These are phyloP conservation scores for Rhodinocichla rosea DNA, from an alignment of 2,113 vertebrate genomes.

Conservation along the genomic window DNA sequence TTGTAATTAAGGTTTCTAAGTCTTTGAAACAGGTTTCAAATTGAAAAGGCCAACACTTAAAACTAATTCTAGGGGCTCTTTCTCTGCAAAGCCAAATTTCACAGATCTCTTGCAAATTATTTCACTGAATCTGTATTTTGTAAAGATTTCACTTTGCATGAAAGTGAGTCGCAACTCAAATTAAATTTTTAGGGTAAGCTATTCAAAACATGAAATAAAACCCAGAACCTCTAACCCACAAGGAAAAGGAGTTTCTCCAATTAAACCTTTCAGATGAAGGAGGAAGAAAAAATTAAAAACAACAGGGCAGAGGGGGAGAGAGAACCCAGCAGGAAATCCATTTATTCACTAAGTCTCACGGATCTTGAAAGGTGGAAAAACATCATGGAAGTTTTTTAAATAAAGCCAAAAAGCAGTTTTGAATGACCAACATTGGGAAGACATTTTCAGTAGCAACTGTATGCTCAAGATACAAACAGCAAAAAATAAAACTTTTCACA, in stretches of 20 bases:
- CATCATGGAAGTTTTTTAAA: not conserved
- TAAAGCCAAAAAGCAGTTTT: not conserved
- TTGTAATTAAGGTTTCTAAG: not conserved
- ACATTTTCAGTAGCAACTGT: not conserved
- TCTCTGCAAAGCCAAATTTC: not conserved
- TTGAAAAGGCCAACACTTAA: not conserved
- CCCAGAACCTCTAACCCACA: not conserved
- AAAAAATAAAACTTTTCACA: not conserved
- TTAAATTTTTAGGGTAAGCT: not conserved
- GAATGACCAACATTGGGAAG: not conserved
- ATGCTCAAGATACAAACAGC: not conserved
- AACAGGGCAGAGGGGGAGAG: rapidly evolving
- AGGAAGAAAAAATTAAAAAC: not conserved
- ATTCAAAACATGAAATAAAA: not conserved
- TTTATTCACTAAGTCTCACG: not conserved
- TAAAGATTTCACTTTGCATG: not conserved
- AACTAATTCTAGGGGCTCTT: not conserved
- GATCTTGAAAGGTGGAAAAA: not conserved
- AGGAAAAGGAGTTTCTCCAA: not conserved
- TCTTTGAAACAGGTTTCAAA: not conserved
- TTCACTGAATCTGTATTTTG: not conserved
- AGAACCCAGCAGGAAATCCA: not conserved
- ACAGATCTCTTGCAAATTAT: not conserved
- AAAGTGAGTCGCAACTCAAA: not conserved
- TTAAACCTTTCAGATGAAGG: not conserved